A percentile compares a stretch with the other conserved stretches of the same genome.
phyloP scores from a whole-genome alignment of 2,113 vertebrate genomes.

The Pelvicachromis taeniatus region DNA sequence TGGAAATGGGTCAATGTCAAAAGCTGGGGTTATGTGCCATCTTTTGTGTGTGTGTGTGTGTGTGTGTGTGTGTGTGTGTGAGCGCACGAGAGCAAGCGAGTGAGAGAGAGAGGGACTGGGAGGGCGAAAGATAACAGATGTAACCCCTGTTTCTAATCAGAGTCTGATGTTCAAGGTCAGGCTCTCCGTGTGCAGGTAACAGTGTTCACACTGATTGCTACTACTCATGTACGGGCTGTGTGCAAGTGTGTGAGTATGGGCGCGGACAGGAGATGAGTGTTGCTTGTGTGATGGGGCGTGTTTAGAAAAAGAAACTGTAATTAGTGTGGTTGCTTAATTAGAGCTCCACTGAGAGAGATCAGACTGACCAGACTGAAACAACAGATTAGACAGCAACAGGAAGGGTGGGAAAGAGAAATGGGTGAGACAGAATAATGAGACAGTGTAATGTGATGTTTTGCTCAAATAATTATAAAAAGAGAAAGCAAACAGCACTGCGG shows the following conservation, averaged over 20 bases:
- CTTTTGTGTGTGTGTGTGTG: background rate
- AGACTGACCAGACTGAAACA: background rate
- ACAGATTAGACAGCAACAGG: background rate
- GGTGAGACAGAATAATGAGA: background rate
- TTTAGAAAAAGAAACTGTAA: slow-evolving; percentile 13
- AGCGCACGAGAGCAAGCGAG: no score
- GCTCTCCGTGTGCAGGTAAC: background rate
- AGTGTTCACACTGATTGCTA: slow-evolving; percentile 1
- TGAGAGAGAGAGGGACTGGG: background rate
- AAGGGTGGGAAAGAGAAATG: background rate
- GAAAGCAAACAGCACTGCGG: background rate
- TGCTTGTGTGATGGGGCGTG: background rate
- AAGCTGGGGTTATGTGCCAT: no score
- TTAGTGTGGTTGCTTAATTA: slow-evolving; percentile 31
- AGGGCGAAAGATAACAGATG: background rate
- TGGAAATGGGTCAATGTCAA: no score
- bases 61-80: background rate
- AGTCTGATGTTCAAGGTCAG: slow-evolving; percentile 10
- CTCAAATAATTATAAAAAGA: background rate
- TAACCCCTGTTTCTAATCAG: background rate
- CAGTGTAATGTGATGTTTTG: background rate
- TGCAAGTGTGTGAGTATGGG: background rate
- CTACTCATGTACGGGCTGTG: background rate
- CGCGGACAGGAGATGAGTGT: background rate
- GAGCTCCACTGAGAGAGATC: background rate